Percentiles rank a stretch among this genome's conserved stretches.
These are phyloP conservation scores for Listronotus bonariensis DNA, from an alignment of 1,140 invertebrate species.

Conservation along the genomic window DNA sequence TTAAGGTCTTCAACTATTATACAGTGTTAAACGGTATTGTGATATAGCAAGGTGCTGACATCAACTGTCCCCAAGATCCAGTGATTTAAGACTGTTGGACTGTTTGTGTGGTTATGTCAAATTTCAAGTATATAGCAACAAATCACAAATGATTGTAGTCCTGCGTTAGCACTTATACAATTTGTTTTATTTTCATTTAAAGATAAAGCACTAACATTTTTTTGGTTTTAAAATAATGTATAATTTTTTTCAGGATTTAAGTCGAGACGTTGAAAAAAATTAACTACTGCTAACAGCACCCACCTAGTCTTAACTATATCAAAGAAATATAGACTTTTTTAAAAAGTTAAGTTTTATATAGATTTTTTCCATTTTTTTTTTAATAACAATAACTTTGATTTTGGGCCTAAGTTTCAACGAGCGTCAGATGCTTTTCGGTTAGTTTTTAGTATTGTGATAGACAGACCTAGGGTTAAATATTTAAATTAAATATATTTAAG, in stretches of 20 bases:
- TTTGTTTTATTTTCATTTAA: too few species aligned
- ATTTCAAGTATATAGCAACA: too few species aligned
- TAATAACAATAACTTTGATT: slow-evolving; percentile 12
- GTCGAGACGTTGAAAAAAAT: slow-evolving; percentile 30
- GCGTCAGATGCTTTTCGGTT: slow-evolving; percentile 12
- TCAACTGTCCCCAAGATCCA: too few species aligned
- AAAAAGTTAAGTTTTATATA: slow-evolving; percentile 16
- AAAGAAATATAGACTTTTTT: slow-evolving; percentile 43
- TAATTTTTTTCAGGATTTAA: slow-evolving; percentile 41
- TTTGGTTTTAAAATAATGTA: too few species aligned
- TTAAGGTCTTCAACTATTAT: too few species aligned
- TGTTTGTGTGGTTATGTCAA: too few species aligned
- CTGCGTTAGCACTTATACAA: too few species aligned
- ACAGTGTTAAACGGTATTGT: too few species aligned
- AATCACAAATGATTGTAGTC: too few species aligned
- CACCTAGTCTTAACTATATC: slow-evolving; percentile 50
- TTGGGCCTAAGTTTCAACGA: slow-evolving; percentile 32
- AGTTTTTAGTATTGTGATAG: slow-evolving; percentile 39
- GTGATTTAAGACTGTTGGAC: too few species aligned
- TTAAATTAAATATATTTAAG: slow-evolving; percentile 12
- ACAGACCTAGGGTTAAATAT: slow-evolving; percentile 24
- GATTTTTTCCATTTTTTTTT: slow-evolving; percentile 3
- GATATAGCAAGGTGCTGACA: too few species aligned
- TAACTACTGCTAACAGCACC: slow-evolving; percentile 44
- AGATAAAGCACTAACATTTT: too few species aligned